Evolutionary conservation across 2,888 invertebrate genomes (phyloP), one percentile per base, ranked within the genome.

Genomic region (Branchellion lobata): DNA sequence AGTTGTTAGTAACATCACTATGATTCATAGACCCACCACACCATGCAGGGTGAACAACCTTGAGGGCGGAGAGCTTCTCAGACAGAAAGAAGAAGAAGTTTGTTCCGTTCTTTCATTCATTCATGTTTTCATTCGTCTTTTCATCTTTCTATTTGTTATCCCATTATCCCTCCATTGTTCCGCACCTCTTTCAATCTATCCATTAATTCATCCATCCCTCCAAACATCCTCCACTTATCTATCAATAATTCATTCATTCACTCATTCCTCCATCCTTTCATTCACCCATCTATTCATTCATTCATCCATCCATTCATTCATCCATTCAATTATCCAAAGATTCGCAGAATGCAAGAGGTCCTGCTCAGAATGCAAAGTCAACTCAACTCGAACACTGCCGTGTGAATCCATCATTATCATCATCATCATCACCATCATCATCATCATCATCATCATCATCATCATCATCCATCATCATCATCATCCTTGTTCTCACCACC

Each of bases 1-100:
- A n/a, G n/a, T n/a, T n/a, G n/a, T n/a, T n/a, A n/a, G n/a, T n/a
- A n/a, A n/a, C n/a, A n/a, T n/a, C n/a, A n/a, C n/a, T n/a, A n/a
- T n/a, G n/a, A n/a, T n/a, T n/a, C n/a, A n/a, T n/a, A n/a, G n/a
- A n/a, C n/a, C n/a, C n/a, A 72, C 14, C 11, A 34, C 18, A 36
- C 29, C 34, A 36, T 24, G 1, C 24, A 86, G 90, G 81, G 72
- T 89, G 87, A 90, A 90, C 79, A 92, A 93, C 84, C 92, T 93
- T 31, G 95, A 95, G 86, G 94, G 95, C 14, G 96, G 96, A 87
- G 90, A 93, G 81, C 89, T 96, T 82, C 90, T 96, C 31, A 88
- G 94, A 84, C 94, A 96, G 87, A 96, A 96, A 87, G 96, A 96
- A 86, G 95, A 96, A 89, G 96, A 96, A 92, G 94, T 94, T 89